Conservation (phyloP, 2,888 invertebrate genomes). For the Chrysolina haemoptera region DNA sequence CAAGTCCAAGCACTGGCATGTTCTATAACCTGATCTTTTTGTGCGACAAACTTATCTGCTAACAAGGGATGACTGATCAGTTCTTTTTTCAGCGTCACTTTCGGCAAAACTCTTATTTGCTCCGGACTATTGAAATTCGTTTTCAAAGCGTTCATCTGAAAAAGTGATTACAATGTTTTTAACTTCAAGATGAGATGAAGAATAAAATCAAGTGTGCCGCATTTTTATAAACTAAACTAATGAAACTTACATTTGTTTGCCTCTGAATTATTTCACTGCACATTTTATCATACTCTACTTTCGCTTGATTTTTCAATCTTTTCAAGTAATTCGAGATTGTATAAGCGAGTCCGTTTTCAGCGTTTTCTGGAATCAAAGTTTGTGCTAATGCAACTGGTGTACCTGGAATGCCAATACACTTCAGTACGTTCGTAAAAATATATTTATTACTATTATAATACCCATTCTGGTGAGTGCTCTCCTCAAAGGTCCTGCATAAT, state of each 20-base stretch:
- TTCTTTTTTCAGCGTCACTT: slow-evolving; percentile 81
- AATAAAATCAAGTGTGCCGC: no score
- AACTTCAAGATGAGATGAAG: no score
- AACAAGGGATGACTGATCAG: slow-evolving; percentile 86
- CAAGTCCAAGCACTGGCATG: slow-evolving; percentile 85
- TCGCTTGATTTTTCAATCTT: slow-evolving; percentile 94
- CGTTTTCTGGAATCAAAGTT: slow-evolving; percentile 90
- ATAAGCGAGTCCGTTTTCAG: slow-evolving; percentile 94
- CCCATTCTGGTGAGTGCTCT: slow-evolving; percentile 94
- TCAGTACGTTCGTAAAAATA: background rate
- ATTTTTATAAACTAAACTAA: no score
- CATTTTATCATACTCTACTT: slow-evolving; percentile 89
- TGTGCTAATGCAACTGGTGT: slow-evolving; percentile 86
- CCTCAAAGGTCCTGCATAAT: slow-evolving; percentile 91
- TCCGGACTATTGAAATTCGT: slow-evolving; percentile 61
- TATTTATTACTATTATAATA: slow-evolving; percentile 24
- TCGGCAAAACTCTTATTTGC: slow-evolving; percentile 71
- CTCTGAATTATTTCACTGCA: slow-evolving; percentile 85
- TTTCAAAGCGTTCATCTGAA: slow-evolving; percentile 54
- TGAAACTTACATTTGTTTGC: slow-evolving; percentile 67
- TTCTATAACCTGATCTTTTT: slow-evolving; percentile 89
- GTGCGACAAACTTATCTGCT: slow-evolving; percentile 85
- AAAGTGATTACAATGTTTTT: slow-evolving; percentile 8
- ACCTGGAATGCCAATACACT: slow-evolving; percentile 52
- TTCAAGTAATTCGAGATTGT: slow-evolving; percentile 95